Base-by-base conservation (phyloP, 2,113 vertebrate genomes). In the Sebastes fasciatus region DNA sequence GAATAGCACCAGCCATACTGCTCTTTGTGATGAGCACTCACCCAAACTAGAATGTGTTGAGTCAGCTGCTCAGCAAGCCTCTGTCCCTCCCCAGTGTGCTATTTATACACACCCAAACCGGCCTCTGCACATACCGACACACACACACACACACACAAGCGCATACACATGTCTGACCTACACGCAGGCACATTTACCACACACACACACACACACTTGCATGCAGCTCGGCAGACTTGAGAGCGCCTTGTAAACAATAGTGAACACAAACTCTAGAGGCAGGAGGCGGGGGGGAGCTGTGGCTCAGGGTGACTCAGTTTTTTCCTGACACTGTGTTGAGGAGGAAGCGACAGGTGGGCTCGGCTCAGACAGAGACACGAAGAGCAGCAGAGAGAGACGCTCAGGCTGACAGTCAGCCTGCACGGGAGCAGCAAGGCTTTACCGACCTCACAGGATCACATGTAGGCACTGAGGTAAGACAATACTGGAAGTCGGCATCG, bases 1-100 rank as follows among this genome's bases (percentile, higher is more conserved):
- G 48, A 83, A 34, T 71, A 71, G 49, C 69, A 75, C 9, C 69
- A 26, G 68, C 71, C 67, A 34, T n/a, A 49, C 57, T 49, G 43
- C 75, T 66, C 26, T 61, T 49, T 64, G 81, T 84, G 82, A 91
- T 88, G 89, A 89, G 84, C 87, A 80, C 90, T 91, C 91, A 93
- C 77, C 84, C 90, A 90, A 89, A 92, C 91, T 77, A 93, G 91
- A 95, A 94, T 95, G 92, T 94, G 93, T 88, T 71, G 88, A 89
- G 88, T 95, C 94, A 95, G 93, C 93, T 86, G 82, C 80, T 76
- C 70, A 80, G 77, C 79, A 67, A 84, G 68, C 80, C 87, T 85
- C 85, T 82, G 79, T 91, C 91, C 88, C 77, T 89, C 86, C 92
- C 87, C 68, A 78, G 5, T 74, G 63, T 76, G 81, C 91, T 93